Evolutionary conservation across 2,113 vertebrate species (phyloP).

Genomic region (Apaloderma vittatum): DNA sequence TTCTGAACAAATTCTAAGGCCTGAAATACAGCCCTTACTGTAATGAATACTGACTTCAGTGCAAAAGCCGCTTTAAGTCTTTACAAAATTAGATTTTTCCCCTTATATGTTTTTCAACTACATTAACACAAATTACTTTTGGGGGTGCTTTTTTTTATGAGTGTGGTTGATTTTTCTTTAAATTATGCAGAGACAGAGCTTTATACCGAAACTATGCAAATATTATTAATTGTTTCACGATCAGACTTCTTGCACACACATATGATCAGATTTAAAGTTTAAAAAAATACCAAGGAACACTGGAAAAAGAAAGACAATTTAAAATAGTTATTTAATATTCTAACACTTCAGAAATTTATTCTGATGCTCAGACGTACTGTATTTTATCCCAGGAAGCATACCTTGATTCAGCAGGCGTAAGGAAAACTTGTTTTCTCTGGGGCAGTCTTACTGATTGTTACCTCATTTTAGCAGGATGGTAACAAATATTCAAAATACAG

Average conservation of each 20-base stretch:
- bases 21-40: not conserved
- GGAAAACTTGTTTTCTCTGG: not conserved
- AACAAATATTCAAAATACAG: not conserved
- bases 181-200: not conserved
- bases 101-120: not conserved
- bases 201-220: not conserved
- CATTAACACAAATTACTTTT: not conserved
- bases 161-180: not conserved
- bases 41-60: not conserved
- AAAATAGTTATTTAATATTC: not conserved
- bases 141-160: not conserved
- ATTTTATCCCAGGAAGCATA: not conserved
- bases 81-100: not conserved
- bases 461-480: not conserved
- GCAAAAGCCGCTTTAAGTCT: not conserved
- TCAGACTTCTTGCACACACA: not conserved
- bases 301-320: not conserved
- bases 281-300: not conserved
- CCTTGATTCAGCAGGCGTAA: not conserved
- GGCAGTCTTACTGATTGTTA: not conserved
- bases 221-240: not conserved
- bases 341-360: not conserved
- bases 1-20: not conserved
- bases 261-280: not conserved
- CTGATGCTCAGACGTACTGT: not conserved